Evolutionary conservation across 2,888 invertebrate genomes (phyloP), one percentile per base, ranked within the genome.

Genomic region (Oscheius sp.): DNA sequence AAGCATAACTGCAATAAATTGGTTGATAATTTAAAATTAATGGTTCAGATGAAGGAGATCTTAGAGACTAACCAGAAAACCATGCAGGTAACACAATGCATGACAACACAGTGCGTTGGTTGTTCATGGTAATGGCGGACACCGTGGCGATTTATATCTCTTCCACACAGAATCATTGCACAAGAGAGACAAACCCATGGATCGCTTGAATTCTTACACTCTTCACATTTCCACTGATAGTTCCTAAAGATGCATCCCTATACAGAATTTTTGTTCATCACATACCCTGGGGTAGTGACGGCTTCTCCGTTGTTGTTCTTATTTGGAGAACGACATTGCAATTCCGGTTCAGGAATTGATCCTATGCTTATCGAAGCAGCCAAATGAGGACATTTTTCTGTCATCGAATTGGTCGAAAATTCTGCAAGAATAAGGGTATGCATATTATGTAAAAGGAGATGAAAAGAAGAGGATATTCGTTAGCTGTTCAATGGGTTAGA

Each of bases 141-240:
- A 25, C 93, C 93, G 89, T 94, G 94, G 9, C 92, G 93, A 79
- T 92, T 93, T 73, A 93, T 92, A 88, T 93, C 93, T 69, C 90
- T 92, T 73, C 94, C 93, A 89, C 94, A 94, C 85, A 92, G 92
- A 75, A 93, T 91, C 63, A 91, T 90, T 9, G 93, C 93, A 89
- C 94, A 94, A 75, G 92, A 91, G 80, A 94, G 90, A 88, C 94
- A 94, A 81, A 94, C 90, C 93, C 93, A 94, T 76, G 93, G 92
- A 88, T 93, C 93, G 12, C 49, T 66, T 9, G 71, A 25, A 9
- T 72, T 72, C 27, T 79, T 80, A 52, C 83, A 83, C n/a, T 75
- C 79, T 9, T 72, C 69, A 64, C 83, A 92, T 78, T 53, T 72
- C 63, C 78, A 74, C 66, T 13, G 43, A 12, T 3, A 6, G 12